Evolutionary conservation across 2,113 vertebrate genomes (phyloP).

Genomic region (Oriolus oriolus): DNA sequence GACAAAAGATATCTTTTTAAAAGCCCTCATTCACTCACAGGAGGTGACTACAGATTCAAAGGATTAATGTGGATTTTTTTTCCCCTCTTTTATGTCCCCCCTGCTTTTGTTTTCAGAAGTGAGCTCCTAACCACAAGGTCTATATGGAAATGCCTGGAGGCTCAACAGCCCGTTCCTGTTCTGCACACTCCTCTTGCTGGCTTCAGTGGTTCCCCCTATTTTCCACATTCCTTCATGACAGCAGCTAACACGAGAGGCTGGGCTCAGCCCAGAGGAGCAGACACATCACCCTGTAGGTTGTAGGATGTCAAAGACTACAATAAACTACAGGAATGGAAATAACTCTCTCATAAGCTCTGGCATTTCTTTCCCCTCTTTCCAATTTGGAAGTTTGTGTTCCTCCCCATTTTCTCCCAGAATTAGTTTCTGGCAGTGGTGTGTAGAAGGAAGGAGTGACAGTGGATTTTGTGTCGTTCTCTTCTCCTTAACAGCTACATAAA

Average conservation of each 20-base stretch:
- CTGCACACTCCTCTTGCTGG: neutral
- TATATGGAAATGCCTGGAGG: neutral
- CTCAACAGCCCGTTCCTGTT: neutral
- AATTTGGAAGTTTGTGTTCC: neutral
- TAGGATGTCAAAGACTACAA: neutral
- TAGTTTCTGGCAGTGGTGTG: neutral
- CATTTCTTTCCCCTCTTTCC: neutral
- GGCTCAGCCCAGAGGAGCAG: neutral
- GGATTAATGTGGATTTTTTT: slow-evolving; percentile 31
- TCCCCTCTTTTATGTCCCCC: neutral
- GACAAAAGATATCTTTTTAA: slow-evolving; percentile 38
- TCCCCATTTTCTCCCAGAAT: neutral
- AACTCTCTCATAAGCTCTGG: neutral
- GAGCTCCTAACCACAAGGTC: neutral
- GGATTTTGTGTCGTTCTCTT: neutral
- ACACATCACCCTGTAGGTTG: neutral
- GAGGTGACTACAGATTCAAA: slow-evolving; percentile 30
- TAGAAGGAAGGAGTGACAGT: neutral
- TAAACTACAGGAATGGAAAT: neutral
- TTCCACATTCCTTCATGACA: neutral
- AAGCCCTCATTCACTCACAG: slow-evolving; percentile 30
- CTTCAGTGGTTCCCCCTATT: neutral
- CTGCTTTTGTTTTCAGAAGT: slow-evolving; percentile 23
- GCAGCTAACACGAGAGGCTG: neutral
- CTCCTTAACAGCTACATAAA: neutral